Percentiles rank a stretch among this genome's conserved stretches.
Conservation (phyloP, 2,797 vertebrate genomes). For the Lindbergichthys nudifrons region DNA sequence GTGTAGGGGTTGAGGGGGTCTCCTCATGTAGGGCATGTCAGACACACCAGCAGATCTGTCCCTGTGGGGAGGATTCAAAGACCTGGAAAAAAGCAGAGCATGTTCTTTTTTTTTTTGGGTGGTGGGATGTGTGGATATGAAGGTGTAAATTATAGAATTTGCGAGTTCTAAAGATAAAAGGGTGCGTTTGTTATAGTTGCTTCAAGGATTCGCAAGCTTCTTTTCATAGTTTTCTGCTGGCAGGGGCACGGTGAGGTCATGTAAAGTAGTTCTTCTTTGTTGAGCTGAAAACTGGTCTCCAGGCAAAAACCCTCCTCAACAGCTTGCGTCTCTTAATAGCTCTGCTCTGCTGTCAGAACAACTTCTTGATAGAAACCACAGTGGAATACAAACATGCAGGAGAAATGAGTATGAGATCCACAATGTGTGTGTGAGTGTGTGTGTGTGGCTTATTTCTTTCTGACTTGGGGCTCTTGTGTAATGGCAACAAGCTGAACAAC, state of each 20-base stretch:
- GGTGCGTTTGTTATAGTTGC: constrained; percentile 11
- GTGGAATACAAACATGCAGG: constrained; percentile 48
- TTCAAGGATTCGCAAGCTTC: neutral
- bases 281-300: constrained; percentile 56
- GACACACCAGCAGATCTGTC: constrained; percentile 56
- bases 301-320: constrained; percentile 37
- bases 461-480: neutral
- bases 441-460: neutral
- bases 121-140: constrained; percentile 8
- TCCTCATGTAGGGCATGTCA: constrained; percentile 57
- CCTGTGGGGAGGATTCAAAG: constrained; percentile 25
- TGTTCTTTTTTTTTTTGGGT: constrained; percentile 5
- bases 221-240: constrained; percentile 30
- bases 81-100: neutral
- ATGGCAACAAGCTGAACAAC: neutral
- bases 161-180: neutral
- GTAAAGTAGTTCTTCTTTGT: constrained; percentile 51
- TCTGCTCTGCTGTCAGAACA: constrained; percentile 69
- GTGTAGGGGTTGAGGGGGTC: constrained; percentile 38
- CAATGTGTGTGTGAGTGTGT: constrained; percentile 17
- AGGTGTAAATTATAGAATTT: constrained; percentile 33
- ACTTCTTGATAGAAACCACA: constrained; percentile 56
- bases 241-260: constrained; percentile 38
- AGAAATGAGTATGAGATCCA: constrained; percentile 22
- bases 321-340: constrained; percentile 62